phyloP scores from a whole-genome alignment of 2,797 vertebrate species.

The Spondyliosoma cantharus region DNA sequence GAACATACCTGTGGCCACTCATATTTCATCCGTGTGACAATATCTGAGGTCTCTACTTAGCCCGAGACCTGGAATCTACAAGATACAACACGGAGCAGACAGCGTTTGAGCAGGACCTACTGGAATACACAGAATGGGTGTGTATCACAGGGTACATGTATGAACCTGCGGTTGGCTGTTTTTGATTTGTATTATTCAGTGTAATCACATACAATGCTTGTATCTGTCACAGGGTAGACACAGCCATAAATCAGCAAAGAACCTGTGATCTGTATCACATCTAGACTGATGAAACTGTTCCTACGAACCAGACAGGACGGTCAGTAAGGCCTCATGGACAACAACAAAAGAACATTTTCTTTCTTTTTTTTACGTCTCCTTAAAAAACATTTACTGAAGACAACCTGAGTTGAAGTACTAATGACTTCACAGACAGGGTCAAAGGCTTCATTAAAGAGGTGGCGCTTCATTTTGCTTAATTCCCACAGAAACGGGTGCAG shows the following conservation, averaged over 20 bases:
- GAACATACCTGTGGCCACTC: constrained; percentile 53
- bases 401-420: neutral
- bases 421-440: constrained; percentile 17
- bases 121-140: constrained; percentile 38
- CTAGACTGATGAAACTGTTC: neutral
- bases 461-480: constrained; percentile 23
- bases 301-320: neutral
- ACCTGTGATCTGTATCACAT: constrained; percentile 17
- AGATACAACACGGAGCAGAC: constrained; percentile 47
- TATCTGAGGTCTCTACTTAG: constrained; percentile 55
- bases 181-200: constrained; percentile 49
- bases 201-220: constrained; percentile 28
- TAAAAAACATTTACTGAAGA: constrained; percentile 17
- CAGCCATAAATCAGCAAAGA: constrained; percentile 30
- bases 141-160: constrained; percentile 26
- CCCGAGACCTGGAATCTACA: constrained; percentile 50
- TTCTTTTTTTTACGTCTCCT: too few species aligned
- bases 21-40: constrained; percentile 55
- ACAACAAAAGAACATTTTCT: neutral
- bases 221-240: constrained; percentile 31
- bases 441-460: constrained; percentile 54
- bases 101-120: constrained; percentile 27
- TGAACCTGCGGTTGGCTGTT: constrained; percentile 39
- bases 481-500: constrained; percentile 37
- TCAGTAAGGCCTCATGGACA: neutral